phyloP scores from a whole-genome alignment of 2,797 vertebrate genomes.

The Sylvia borin region DNA sequence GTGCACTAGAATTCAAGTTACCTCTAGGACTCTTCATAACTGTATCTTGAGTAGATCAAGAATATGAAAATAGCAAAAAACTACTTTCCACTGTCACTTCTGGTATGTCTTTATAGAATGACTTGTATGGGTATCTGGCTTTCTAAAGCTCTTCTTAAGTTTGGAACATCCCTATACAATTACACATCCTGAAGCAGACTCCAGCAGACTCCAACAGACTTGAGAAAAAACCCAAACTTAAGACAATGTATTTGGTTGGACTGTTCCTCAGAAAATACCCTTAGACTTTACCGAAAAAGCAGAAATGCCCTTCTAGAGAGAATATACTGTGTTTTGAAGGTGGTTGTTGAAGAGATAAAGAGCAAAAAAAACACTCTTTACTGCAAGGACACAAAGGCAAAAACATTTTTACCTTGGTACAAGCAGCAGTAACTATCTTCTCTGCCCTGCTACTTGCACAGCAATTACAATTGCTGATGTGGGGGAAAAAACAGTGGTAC shows the following conservation, averaged over 20 bases:
- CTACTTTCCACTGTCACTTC: background rate
- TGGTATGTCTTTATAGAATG: background rate
- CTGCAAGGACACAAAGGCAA: background rate
- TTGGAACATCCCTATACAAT: background rate
- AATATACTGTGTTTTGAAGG: background rate
- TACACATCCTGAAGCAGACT: background rate
- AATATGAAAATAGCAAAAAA: background rate
- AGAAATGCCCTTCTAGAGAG: background rate
- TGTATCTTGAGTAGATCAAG: background rate
- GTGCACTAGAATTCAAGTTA: background rate
- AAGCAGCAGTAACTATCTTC: background rate
- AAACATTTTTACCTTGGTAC: background rate
- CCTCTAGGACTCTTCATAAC: background rate
- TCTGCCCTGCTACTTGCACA: background rate
- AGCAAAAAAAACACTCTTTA: background rate
- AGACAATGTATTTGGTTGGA: background rate
- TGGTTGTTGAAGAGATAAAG: background rate
- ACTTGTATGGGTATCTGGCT: background rate
- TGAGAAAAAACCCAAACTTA: background rate
- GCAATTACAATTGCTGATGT: background rate
- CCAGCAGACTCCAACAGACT: rapidly evolving
- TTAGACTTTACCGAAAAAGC: background rate
- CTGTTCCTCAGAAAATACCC: background rate
- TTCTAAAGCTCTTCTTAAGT: background rate
- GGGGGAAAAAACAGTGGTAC: background rate